Evolutionary conservation across 2,797 vertebrate species (phyloP), one percentile per base, ranked within the genome.

Genomic region (Propithecus deckenii): DNA sequence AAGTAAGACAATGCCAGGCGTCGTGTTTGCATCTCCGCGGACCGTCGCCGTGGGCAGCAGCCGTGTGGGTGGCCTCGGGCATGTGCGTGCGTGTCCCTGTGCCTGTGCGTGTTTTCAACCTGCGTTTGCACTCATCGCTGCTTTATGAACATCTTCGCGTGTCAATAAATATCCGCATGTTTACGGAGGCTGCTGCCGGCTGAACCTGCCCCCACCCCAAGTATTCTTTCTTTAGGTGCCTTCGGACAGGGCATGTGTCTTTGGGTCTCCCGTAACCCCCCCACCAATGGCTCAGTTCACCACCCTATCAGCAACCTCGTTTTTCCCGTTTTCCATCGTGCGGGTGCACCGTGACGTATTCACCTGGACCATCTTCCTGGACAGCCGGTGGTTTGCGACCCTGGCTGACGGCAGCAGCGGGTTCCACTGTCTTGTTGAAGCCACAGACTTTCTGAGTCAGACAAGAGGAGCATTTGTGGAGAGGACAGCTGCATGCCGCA

Each of bases 71-170:
- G 84, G 90, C 57, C 93, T 35, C 41, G 43, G 20, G 57, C 28
- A 17, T 35, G 20, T n/a, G 81, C 7, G 17, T 2, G 5, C 0
- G 28, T 1, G 28, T 1, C 23, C 0, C 0, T 7, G 7, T 30
- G 35, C 2, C 18, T 4, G 4, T 0, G 0, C 13, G 32, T n/a
- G 43, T 61, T 38, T 81, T 12, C 91, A 46, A 15, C 55, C 52
- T 6, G 38, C 0, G 0, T 28, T 65, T 76, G 22, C 72, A 17
- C 43, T 28, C 17, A 0, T 35, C 13, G 0, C 57, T 14, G 2
- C 38, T 80, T 63, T 32, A 12, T 0, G 85, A 63, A 30, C 13
- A 8, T 55, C 67, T 86, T 59, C 41, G 41, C 7, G 0, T 1
- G 50, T 35, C 22, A 1, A 15, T 1, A 65, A 28, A 5, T 30